A percentile compares a stretch with the other conserved stretches of the same genome.
Conservation (phyloP, 2,888 invertebrate genomes). For the Priocnemis perturbator region DNA sequence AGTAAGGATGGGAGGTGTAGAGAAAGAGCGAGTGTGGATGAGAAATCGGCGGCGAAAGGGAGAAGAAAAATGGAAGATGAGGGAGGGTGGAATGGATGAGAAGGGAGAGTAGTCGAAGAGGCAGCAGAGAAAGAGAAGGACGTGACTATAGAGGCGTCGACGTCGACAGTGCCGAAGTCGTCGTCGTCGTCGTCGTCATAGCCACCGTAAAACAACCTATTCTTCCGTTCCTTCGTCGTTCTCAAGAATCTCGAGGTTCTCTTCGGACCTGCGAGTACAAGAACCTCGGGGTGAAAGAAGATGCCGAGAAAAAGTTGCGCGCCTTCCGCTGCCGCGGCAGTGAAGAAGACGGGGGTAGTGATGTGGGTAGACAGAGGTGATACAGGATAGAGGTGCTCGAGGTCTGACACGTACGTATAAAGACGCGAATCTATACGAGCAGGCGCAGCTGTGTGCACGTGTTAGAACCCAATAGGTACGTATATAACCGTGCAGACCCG, state of each 20-base stretch:
- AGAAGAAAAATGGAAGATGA: conserved; percentile 7
- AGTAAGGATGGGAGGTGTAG: not conserved
- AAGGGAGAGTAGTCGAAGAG: conserved; percentile 7
- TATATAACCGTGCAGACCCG: no score
- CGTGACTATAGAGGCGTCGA: conserved; percentile 2
- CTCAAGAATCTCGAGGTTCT: no score
- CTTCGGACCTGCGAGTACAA: not conserved
- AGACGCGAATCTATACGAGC: no score
- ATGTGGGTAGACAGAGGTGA: no score
- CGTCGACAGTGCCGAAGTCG: no score
- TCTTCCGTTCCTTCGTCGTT: conserved; percentile 5
- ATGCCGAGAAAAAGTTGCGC: not conserved
- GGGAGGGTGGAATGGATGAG: conserved; percentile 4
- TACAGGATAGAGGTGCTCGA: no score
- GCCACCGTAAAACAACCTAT: conserved; percentile 16
- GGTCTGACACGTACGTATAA: no score
- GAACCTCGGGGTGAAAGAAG: not conserved
- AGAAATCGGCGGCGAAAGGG: conserved; percentile 9
- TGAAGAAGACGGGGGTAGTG: no score
- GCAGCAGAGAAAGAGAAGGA: not conserved
- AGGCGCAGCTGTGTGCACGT: no score
- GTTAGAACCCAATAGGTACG: no score
- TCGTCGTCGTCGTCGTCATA: conserved; percentile 15
- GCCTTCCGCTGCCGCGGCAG: no score
- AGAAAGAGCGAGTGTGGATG: conserved; percentile 3